phyloP scores from a whole-genome alignment of 64 coral and sea anemone genomes.

The Trachythela sp. region DNA sequence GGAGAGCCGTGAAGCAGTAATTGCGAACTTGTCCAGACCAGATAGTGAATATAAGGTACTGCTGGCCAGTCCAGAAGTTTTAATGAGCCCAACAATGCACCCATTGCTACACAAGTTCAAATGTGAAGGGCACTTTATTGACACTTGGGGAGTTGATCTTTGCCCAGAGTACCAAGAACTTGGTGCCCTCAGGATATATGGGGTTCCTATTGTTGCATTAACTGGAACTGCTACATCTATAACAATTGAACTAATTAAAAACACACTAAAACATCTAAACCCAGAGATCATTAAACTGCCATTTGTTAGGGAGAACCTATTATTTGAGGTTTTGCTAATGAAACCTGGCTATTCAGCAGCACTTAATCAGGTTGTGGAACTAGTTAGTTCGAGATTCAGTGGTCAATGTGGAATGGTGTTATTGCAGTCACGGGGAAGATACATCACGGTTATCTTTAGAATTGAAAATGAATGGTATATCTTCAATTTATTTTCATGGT shows the following conservation, averaged over 20 bases:
- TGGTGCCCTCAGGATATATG: conserved; percentile 19
- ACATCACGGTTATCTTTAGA: neutral
- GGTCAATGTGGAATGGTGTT: conserved; percentile 16
- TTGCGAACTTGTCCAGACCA: conserved; percentile 5
- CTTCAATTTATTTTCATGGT: neutral
- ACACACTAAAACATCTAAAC: neutral
- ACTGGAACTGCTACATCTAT: conserved; percentile 43
- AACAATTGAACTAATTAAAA: conserved; percentile 8
- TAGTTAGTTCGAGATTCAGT: conserved; percentile 4
- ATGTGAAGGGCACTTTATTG: conserved; percentile 23
- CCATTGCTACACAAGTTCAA: neutral
- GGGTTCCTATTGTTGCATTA: conserved; percentile 39
- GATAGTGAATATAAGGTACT: conserved; percentile 30
- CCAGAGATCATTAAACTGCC: neutral
- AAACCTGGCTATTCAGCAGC: conserved; percentile 15
- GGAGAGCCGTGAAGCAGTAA: conserved; percentile 20
- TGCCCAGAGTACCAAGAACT: conserved; percentile 29
- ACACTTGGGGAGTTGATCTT: conserved; percentile 51
- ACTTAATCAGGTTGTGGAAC: neutral
- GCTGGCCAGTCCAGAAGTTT: conserved; percentile 24
- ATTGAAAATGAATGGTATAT: neutral
- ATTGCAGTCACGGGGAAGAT: neutral
- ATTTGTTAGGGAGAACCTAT: neutral
- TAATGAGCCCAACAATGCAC: neutral
- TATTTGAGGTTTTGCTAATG: neutral